Conservation (phyloP, 1,140 invertebrate species). For the Drosophila dunni region DNA sequence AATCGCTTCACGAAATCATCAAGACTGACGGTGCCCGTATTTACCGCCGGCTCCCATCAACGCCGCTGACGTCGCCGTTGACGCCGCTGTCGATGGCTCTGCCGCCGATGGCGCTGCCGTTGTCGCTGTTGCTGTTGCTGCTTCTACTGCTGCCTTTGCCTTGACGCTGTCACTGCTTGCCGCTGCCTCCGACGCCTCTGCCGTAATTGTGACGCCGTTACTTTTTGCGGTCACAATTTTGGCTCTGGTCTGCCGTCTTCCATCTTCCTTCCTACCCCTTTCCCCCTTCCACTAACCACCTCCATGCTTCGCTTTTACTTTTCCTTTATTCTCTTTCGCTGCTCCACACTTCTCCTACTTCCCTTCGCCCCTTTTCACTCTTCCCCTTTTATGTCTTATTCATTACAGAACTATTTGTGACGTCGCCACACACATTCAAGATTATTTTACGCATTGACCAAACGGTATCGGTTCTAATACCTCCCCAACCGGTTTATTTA, state of each 20-base stretch:
- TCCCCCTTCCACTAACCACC: not conserved
- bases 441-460: slow-evolving; percentile 13
- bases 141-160: not conserved
- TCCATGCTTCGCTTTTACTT: no score
- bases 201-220: slow-evolving; percentile 5
- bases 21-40: slow-evolving; percentile 67
- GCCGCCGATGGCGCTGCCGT: slow-evolving; percentile 9
- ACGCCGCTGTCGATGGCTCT: not conserved
- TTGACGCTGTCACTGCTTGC: slow-evolving; percentile 10
- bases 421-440: slow-evolving; percentile 18
- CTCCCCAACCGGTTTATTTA: slow-evolving; percentile 34
- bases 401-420: slow-evolving; percentile 54
- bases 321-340: not conserved
- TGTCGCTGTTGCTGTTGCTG: not conserved
- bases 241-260: not conserved
- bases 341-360: no score
- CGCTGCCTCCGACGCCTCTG: slow-evolving; percentile 9
- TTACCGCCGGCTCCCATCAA: slow-evolving; percentile 33
- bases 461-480: slow-evolving; percentile 27
- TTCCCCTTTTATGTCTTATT: slow-evolving; percentile 11
- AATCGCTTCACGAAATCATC: slow-evolving; percentile 83
- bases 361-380: not conserved
- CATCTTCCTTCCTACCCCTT: not conserved
- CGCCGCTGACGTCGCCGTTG: slow-evolving; percentile 9
- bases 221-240: slow-evolving; percentile 5